Evolutionary conservation across 37 sponge, comb jelly and placozoan species (phyloP), one percentile per base, ranked within the genome.

Genomic region (Aphrocallistes beatrix): DNA sequence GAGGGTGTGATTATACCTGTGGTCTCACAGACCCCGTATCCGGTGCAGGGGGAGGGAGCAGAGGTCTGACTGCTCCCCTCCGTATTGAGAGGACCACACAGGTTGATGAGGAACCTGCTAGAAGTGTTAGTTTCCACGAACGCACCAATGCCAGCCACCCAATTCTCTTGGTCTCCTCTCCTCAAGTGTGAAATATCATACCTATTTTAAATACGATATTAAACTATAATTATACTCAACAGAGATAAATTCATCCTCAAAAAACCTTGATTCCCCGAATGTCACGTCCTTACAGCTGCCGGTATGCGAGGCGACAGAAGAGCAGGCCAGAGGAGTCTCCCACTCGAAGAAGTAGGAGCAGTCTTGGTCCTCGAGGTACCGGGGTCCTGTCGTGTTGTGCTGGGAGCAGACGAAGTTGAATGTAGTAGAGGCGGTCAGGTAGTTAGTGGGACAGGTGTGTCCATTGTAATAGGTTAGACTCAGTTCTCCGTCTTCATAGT

Each of bases 281-380:
- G 75, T 19, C 28, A 60, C n/a, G 34, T 60, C 21, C 75, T 60
- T 19, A 13, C 75, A 60, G 25, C 32, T 60, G 32, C 75, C 75
- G 25, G 21, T 60, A 19, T 60, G 75, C 34, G 75, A 25, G 34
- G 75, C n/a, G 17, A 19, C 34, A 6, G 75, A 60, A 25, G n/a
- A 25, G 34, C 75, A 60, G 75, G 75, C 75, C 34, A 60, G 34
- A 3, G 75, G 75, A 13, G 75, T 60, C 6, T 19, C 28, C 75
- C 75, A 60, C n/a, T 60, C 75, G 34, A 60, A 60, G 75, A 60
- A 60, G n/a, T 60, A 60, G n/a, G 28, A 25, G 34, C 75, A 60
- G 34, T 60, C 1, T 6, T 60, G 28, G 28, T 60, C 75, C 75
- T 3, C 75, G 10, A 60, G 1, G 75, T 25, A 60, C 25, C 75